These are phyloP conservation scores for Drosophila erecta DNA, from an alignment of 1,140 invertebrate species.

Conservation along the genomic window DNA sequence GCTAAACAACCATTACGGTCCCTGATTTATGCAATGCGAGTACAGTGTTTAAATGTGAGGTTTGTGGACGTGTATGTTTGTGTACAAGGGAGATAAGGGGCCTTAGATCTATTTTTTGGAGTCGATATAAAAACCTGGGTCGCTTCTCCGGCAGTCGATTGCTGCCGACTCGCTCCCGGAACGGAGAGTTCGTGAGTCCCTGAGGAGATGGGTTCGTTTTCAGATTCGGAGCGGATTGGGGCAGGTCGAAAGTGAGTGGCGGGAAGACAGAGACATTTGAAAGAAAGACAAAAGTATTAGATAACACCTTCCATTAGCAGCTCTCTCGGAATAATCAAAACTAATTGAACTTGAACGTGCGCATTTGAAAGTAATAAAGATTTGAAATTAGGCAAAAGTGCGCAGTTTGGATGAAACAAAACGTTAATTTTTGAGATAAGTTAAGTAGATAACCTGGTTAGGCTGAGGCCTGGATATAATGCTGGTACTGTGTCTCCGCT, in stretches of 20 bases:
- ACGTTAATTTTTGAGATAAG: conserved; percentile 33
- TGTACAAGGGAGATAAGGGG: conserved; percentile 15
- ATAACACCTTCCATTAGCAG: conserved; percentile 2
- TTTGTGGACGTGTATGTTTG: conserved; percentile 26
- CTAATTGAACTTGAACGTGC: conserved; percentile 40
- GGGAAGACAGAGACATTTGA: conserved; percentile 34
- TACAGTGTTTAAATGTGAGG: conserved; percentile 18
- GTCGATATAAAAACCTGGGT: conserved; percentile 88
- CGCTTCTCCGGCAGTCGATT: conserved; percentile 92
- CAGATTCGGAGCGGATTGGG: conserved; percentile 23
- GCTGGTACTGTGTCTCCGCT: conserved; percentile 90
- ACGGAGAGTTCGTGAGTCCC: conserved; percentile 90
- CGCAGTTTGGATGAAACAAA: conserved; percentile 39
- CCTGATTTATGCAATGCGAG: conserved; percentile 55
- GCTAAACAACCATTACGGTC: conserved; percentile 13
- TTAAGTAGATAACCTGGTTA: conserved; percentile 83
- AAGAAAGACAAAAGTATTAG: conserved; percentile 56
- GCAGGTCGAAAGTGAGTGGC: conserved; percentile 20
- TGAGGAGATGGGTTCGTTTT: conserved; percentile 50
- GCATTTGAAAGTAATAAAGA: conserved; percentile 26
- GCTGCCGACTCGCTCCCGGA: conserved; percentile 94
- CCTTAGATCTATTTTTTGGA: conserved; percentile 51
- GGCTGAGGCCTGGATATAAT: conserved; percentile 86
- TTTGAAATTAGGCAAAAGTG: conserved; percentile 31
- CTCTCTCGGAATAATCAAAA: conserved; percentile 17